phyloP scores from a whole-genome alignment of 2,888 invertebrate species.

The Mythimna pallens region DNA sequence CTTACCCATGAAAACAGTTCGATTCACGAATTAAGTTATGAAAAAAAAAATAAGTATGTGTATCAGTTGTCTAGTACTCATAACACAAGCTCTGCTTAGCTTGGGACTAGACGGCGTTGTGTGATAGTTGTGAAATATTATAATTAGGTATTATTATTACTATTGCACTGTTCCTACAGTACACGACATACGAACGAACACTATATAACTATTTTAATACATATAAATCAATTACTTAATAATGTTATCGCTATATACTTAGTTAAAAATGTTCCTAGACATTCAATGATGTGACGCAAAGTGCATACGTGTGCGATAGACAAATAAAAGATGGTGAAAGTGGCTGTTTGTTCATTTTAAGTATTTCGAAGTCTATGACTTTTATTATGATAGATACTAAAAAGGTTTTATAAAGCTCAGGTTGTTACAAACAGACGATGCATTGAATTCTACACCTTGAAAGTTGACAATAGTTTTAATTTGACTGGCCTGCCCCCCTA shows the following conservation, averaged over 20 bases:
- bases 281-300: constrained; percentile 28
- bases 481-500: too few species aligned
- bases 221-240: constrained; percentile 2
- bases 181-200: too few species aligned
- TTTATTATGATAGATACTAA: not conserved
- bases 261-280: constrained; percentile 9
- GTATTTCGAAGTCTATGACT: not conserved
- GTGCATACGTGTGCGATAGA: constrained; percentile 31
- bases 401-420: not conserved
- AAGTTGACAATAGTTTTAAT: not conserved
- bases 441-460: not conserved
- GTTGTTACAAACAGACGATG: not conserved
- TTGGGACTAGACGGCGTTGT: too few species aligned
- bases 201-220: not conserved
- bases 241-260: not conserved
- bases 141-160: too few species aligned
- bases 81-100: too few species aligned
- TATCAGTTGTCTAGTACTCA: too few species aligned
- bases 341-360: not conserved
- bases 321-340: constrained; percentile 18
- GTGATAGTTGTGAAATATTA: too few species aligned
- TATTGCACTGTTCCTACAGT: too few species aligned
- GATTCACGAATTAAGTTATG: too few species aligned
- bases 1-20: too few species aligned
- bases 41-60: too few species aligned